A percentile compares a stretch with the other conserved stretches of the same genome.
These are phyloP conservation scores for Xenops minutus DNA, from an alignment of 2,797 vertebrate species.

Conservation along the genomic window DNA sequence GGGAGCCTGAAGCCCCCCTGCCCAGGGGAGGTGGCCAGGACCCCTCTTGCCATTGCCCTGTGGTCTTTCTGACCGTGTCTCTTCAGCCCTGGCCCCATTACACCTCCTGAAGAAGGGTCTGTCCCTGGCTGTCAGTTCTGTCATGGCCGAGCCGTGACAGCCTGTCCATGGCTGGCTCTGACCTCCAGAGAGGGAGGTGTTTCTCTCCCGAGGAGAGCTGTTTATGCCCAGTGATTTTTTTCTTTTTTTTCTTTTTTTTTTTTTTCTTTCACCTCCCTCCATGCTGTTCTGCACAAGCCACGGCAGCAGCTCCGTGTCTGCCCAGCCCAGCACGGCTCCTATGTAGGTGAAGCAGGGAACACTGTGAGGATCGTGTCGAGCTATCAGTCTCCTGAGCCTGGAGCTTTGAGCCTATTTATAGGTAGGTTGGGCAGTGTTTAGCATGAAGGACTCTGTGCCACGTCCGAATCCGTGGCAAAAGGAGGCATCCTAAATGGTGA, in stretches of 20 bases:
- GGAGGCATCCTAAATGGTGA: fast-evolving
- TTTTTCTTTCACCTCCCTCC: background rate
- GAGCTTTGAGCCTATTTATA: constrained; percentile 48
- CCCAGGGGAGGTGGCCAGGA: background rate
- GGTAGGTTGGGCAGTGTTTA: background rate
- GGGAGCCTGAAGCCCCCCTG: no score
- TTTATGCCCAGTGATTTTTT: background rate
- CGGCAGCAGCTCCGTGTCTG: background rate
- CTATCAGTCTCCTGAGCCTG: background rate
- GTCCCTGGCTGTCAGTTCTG: background rate
- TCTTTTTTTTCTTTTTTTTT: no score
- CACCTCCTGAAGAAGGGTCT: background rate
- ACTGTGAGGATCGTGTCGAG: background rate
- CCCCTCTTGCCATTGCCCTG: no score
- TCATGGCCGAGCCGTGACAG: background rate
- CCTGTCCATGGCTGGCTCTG: background rate
- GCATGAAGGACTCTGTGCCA: background rate
- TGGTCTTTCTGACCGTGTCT: fast-evolving
- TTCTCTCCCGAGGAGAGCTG: background rate
- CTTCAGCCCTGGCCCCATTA: fast-evolving
- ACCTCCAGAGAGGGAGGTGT: background rate
- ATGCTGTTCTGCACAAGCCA: background rate
- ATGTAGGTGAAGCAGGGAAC: background rate
- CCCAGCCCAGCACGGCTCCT: background rate
- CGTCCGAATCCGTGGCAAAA: fast-evolving